phyloP scores from a whole-genome alignment of 2,113 vertebrate species.

The Heterochromis multidens region DNA sequence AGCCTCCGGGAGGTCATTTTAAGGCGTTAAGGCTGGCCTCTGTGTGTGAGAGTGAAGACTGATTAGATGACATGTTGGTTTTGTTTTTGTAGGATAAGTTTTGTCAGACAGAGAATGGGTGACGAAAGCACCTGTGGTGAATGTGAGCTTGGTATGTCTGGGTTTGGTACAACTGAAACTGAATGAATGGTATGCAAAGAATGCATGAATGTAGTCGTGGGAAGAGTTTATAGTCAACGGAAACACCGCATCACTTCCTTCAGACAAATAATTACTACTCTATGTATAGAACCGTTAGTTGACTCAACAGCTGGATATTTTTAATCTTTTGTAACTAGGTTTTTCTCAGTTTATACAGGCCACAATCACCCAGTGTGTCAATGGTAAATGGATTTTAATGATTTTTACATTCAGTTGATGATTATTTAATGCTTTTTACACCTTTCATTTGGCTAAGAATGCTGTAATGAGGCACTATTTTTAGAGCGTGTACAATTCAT shows the following conservation, averaged over 20 bases:
- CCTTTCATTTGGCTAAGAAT: not conserved
- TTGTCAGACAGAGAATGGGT: not conserved
- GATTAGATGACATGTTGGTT: not conserved
- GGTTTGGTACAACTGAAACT: slow-evolving; percentile 19
- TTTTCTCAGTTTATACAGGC: not conserved
- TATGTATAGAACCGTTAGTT: slow-evolving; percentile 52
- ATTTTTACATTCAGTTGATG: not conserved
- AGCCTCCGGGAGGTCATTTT: not conserved
- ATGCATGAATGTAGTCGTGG: slow-evolving; percentile 67
- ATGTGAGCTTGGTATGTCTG: slow-evolving; percentile 21
- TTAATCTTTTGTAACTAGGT: not conserved
- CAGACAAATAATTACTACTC: not conserved
- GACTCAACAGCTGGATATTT: not conserved
- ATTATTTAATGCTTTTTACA: not conserved
- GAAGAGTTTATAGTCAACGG: slow-evolving; percentile 36
- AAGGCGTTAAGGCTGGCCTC: not conserved
- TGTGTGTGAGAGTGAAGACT: not conserved
- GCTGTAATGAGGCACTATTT: not conserved
- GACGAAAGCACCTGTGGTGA: slow-evolving; percentile 15
- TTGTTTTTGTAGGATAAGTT: not conserved
- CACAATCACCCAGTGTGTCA: not conserved
- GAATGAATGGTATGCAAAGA: slow-evolving; percentile 59
- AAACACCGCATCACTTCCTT: slow-evolving; percentile 10
- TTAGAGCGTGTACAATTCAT: not conserved
- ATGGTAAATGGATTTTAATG: not conserved